A percentile compares a stretch with the other conserved stretches of the same genome.
Conservation (phyloP, 64 coral and sea anemone genomes). For the Porites australiensis region DNA sequence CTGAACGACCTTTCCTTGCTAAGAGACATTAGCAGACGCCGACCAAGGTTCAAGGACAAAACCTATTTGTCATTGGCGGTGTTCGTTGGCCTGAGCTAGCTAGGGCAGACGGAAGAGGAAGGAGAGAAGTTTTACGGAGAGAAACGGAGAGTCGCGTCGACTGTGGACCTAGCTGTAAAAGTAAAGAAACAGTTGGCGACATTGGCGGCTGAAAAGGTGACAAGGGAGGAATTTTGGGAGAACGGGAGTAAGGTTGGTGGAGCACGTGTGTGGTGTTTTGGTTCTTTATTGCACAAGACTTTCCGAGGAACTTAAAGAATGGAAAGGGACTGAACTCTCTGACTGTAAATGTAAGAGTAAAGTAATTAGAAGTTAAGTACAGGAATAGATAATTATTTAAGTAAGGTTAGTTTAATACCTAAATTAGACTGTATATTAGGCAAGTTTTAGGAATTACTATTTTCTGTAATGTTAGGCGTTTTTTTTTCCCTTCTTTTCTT, state of each 20-base stretch:
- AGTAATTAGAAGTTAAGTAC: no score
- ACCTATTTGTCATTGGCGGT: neutral
- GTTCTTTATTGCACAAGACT: neutral
- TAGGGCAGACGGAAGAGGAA: neutral
- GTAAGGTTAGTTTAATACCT: neutral
- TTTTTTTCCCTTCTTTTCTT: slow-evolving; percentile 6
- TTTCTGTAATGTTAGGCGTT: slow-evolving; percentile 3
- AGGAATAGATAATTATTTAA: neutral
- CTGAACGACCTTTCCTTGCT: slow-evolving; percentile 3
- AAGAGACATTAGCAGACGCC: slow-evolving; percentile 9
- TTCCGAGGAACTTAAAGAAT: neutral
- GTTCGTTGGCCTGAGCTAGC: neutral
- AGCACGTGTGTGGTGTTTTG: neutral
- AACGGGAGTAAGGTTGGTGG: slow-evolving; percentile 12
- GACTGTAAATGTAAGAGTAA: no score
- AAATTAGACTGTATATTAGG: slow-evolving; percentile 7
- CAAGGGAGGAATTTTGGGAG: neutral
- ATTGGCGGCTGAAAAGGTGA: neutral
- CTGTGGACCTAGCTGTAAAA: neutral
- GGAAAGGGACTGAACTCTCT: neutral
- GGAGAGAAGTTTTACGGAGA: neutral
- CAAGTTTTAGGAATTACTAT: neutral
- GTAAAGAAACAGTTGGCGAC: neutral
- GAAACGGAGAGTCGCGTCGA: neutral
- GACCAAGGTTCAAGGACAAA: slow-evolving; percentile 11